Conservation (phyloP, 1,140 invertebrate species). For the Drosophila yakuba region DNA sequence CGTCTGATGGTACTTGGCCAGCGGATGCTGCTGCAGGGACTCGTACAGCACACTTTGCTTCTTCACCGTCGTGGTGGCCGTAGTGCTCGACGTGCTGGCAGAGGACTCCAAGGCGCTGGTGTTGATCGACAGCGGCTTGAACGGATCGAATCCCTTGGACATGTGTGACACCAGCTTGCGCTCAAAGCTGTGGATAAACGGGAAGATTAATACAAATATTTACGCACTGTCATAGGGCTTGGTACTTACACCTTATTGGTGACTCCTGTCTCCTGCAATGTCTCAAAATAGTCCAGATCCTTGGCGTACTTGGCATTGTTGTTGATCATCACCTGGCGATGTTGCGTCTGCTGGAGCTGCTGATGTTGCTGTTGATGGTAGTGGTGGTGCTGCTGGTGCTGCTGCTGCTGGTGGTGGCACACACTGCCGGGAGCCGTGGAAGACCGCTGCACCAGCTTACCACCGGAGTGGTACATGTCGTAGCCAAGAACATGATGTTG, state of each 20-base stretch:
- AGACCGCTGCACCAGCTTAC: conserved; percentile 60
- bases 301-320: conserved; percentile 76
- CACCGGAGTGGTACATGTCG: conserved; percentile 70
- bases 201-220: background rate
- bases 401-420: conserved; percentile 28
- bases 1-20: conserved; percentile 65
- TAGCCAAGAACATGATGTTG: conserved; percentile 54
- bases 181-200: conserved; percentile 60
- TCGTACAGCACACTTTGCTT: conserved; percentile 79
- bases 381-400: conserved; percentile 15
- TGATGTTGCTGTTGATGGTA: conserved; percentile 39
- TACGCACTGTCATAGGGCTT: too few relatives aligned
- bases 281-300: conserved; percentile 79
- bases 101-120: conserved; percentile 61
- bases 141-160: conserved; percentile 82
- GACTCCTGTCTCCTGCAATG: conserved; percentile 80
- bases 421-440: conserved; percentile 46
- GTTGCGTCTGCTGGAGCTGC: conserved; percentile 40
- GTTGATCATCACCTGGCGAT: conserved; percentile 52
- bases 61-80: conserved; percentile 47
- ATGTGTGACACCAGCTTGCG: conserved; percentile 81
- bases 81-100: conserved; percentile 31
- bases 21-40: conserved; percentile 79
- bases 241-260: conserved; percentile 81
- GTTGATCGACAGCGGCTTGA: conserved; percentile 81